These are phyloP conservation scores for Rhagologus leucostigma DNA, from an alignment of 2,113 vertebrate genomes.

Conservation along the genomic window DNA sequence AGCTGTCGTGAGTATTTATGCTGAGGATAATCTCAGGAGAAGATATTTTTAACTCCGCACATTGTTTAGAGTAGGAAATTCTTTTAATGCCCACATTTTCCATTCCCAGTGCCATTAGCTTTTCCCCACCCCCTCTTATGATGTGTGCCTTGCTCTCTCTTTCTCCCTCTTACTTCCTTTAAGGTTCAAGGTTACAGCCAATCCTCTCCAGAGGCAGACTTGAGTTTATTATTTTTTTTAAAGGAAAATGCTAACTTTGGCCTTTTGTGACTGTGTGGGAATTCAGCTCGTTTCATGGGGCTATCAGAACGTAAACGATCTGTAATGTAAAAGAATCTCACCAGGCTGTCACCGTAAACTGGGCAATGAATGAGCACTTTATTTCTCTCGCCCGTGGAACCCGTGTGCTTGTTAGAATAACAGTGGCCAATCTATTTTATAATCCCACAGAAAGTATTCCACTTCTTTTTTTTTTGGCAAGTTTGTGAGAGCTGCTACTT, in stretches of 20 bases:
- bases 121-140: not conserved
- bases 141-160: not conserved
- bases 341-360: not conserved
- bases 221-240: not conserved
- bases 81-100: conserved; percentile 73
- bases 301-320: conserved; percentile 54
- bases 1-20: conserved; percentile 58
- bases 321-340: not conserved
- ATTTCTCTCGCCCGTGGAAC: conserved; percentile 38
- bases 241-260: conserved; percentile 47
- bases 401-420: conserved; percentile 32
- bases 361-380: conserved; percentile 65
- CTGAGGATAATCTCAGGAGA: conserved; percentile 66
- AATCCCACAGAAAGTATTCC: conserved; percentile 62
- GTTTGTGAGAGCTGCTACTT: conserved; percentile 28
- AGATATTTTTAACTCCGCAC: conserved; percentile 72
- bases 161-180: conserved; percentile 43
- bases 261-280: conserved; percentile 30
- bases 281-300: conserved; percentile 14
- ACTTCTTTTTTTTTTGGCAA: conserved; percentile 12
- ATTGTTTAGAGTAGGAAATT: conserved; percentile 78
- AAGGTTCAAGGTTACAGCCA: conserved; percentile 52
- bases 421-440: conserved; percentile 53
- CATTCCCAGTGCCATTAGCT: conserved; percentile 45
- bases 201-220: conserved; percentile 35